Conservation (phyloP, 1,140 invertebrate genomes). For the Araneus ventricosus region DNA sequence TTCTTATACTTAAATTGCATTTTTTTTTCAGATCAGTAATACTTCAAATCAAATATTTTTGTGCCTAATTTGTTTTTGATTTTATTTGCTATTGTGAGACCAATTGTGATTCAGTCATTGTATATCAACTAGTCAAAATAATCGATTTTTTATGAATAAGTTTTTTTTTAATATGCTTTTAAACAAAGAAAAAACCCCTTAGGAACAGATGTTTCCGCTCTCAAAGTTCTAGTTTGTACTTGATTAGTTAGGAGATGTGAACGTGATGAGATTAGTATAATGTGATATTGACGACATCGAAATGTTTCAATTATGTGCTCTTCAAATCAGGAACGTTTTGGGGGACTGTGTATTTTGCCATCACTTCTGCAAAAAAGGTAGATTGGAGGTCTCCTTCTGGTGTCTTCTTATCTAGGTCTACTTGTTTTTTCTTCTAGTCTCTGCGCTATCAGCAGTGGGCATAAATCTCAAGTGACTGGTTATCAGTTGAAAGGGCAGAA, state of each 20-base stretch:
- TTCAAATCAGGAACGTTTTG: not conserved
- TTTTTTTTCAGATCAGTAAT: too few species aligned
- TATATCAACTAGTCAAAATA: not conserved
- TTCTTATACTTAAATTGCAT: too few species aligned
- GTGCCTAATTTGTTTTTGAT: too few species aligned
- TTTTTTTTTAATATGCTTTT: not conserved
- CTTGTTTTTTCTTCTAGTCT: slow-evolving; percentile 40
- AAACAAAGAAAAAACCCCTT: too few species aligned
- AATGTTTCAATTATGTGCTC: not conserved
- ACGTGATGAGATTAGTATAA: too few species aligned
- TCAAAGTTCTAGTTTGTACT: not conserved
- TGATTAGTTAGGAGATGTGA: not conserved
- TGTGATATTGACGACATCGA: not conserved
- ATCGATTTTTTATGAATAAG: not conserved
- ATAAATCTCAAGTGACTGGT: slow-evolving; percentile 64
- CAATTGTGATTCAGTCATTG: not conserved
- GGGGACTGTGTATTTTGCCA: slow-evolving; percentile 8
- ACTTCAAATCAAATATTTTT: too few species aligned
- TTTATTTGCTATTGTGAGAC: too few species aligned
- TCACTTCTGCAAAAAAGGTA: slow-evolving; percentile 3
- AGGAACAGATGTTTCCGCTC: not conserved
- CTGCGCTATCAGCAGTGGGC: slow-evolving; percentile 46
- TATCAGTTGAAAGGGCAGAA: slow-evolving; percentile 45
- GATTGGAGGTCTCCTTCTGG: slow-evolving; percentile 13
- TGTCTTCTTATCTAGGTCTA: slow-evolving; percentile 24